Evolutionary conservation across 92 coral and sea anemone genomes (phyloP).

Genomic region (Zoanthus sansibaricus): DNA sequence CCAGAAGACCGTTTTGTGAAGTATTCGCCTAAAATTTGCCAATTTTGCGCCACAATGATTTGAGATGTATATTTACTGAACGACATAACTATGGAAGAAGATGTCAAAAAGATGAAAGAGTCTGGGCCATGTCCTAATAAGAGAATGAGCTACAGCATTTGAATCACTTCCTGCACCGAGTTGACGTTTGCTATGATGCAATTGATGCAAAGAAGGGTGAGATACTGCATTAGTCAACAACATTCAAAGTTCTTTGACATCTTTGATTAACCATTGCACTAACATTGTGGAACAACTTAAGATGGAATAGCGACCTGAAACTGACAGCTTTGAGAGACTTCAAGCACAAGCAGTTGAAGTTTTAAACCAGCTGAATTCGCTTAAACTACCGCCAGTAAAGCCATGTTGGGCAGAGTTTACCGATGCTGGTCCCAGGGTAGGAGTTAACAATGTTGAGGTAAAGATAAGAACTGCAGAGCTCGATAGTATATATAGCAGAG

Average conservation of each 20-base stretch:
- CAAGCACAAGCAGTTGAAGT: neutral
- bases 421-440: slow-evolving; percentile 34
- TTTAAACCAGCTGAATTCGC: neutral
- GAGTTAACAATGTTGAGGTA: slow-evolving; percentile 31
- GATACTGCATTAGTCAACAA: slow-evolving; percentile 45
- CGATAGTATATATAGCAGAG: slow-evolving; percentile 10
- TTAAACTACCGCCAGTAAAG: slow-evolving; percentile 32
- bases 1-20: no score
- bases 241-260: slow-evolving; percentile 42
- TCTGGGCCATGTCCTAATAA: slow-evolving; percentile 44
- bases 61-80: slow-evolving; percentile 39
- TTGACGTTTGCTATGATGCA: slow-evolving; percentile 40
- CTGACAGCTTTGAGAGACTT: slow-evolving; percentile 46
- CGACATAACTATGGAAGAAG: slow-evolving; percentile 54
- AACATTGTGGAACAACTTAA: slow-evolving; percentile 50
- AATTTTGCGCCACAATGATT: slow-evolving; percentile 37
- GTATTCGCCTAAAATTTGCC: neutral
- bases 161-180: slow-evolving; percentile 13
- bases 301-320: slow-evolving; percentile 42
- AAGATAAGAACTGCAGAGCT: slow-evolving; percentile 31
- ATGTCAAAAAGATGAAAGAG: slow-evolving; percentile 30
- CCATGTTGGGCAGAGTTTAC: neutral
- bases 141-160: slow-evolving; percentile 43
- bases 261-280: slow-evolving; percentile 27
- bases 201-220: slow-evolving; percentile 34